These are phyloP conservation scores for Pseudochaenichthys georgianus DNA, from an alignment of 2,797 vertebrate species.

Conservation along the genomic window DNA sequence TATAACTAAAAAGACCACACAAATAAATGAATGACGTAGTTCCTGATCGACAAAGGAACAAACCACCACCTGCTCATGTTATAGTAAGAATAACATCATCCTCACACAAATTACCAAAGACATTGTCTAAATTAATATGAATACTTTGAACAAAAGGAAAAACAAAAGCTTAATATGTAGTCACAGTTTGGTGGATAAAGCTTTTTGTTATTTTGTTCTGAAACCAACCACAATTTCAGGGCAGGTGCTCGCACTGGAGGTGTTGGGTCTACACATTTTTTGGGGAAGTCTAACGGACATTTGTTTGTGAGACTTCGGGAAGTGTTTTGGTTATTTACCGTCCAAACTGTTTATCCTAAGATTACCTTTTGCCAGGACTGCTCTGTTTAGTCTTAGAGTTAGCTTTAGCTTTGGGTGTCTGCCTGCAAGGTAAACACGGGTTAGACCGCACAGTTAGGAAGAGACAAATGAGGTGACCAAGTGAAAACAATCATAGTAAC, in stretches of 20 bases:
- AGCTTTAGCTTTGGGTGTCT: conserved; percentile 85
- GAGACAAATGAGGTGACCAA: conserved; percentile 22
- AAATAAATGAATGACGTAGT: background rate
- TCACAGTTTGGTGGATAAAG: no score
- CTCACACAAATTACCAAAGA: background rate
- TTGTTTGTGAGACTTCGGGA: background rate
- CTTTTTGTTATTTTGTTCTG: background rate
- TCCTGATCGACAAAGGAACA: background rate
- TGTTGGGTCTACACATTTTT: background rate
- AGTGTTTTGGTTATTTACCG: conserved; percentile 34
- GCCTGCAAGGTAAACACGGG: conserved; percentile 85
- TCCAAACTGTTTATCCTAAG: conserved; percentile 31
- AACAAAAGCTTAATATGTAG: no score
- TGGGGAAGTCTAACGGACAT: background rate
- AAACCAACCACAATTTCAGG: background rate
- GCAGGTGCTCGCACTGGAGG: background rate
- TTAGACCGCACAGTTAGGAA: conserved; percentile 64
- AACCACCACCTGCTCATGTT: background rate
- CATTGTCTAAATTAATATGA: background rate
- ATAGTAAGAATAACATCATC: background rate
- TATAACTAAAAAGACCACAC: background rate
- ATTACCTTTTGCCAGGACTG: conserved; percentile 85
- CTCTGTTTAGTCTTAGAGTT: conserved; percentile 84
- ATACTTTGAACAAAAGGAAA: background rate
- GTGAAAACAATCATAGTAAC: background rate